phyloP scores from a whole-genome alignment of 2,888 invertebrate genomes.

The Leptarthrus brevirostris region DNA sequence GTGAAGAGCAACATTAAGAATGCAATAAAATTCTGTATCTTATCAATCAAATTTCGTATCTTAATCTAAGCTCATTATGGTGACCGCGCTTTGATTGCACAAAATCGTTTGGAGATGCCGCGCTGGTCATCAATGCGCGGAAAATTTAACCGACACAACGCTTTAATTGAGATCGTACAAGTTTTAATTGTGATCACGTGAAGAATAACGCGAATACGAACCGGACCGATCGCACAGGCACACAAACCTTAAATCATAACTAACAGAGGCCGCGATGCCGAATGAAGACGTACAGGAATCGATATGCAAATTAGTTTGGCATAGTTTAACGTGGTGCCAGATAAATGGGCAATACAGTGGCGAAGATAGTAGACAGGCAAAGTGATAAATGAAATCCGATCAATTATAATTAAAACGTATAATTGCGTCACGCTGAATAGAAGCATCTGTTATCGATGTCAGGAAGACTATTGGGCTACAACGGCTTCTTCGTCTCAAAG shows the following conservation, averaged over 20 bases:
- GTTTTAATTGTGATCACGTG: slow-evolving; percentile 16
- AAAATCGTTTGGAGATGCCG: neutral
- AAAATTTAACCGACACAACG: neutral
- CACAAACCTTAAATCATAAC: neutral
- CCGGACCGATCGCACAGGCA: too few species aligned
- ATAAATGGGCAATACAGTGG: slow-evolving; percentile 3
- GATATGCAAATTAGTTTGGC: slow-evolving; percentile 47
- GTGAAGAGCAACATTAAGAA: too few species aligned
- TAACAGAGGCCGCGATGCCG: neutral
- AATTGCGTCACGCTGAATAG: slow-evolving; percentile 34
- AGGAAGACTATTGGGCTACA: neutral
- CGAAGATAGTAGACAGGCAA: slow-evolving; percentile 10
- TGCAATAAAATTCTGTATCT: too few species aligned
- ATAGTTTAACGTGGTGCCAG: slow-evolving; percentile 18
- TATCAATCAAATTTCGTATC: too few species aligned
- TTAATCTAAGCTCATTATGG: neutral
- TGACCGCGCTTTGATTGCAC: neutral
- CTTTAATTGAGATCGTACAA: slow-evolving; percentile 30
- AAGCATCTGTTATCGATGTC: slow-evolving; percentile 24
- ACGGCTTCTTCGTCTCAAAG: neutral
- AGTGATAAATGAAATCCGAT: slow-evolving; percentile 51
- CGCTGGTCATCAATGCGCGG: neutral
- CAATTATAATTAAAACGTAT: slow-evolving; percentile 52
- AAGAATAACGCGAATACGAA: neutral
- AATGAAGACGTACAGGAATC: slow-evolving; percentile 33